Percentiles rank a stretch among this genome's conserved stretches.
Evolutionary conservation across 1,140 invertebrate genomes (phyloP).

Genomic region (Nasonia vitripennis): DNA sequence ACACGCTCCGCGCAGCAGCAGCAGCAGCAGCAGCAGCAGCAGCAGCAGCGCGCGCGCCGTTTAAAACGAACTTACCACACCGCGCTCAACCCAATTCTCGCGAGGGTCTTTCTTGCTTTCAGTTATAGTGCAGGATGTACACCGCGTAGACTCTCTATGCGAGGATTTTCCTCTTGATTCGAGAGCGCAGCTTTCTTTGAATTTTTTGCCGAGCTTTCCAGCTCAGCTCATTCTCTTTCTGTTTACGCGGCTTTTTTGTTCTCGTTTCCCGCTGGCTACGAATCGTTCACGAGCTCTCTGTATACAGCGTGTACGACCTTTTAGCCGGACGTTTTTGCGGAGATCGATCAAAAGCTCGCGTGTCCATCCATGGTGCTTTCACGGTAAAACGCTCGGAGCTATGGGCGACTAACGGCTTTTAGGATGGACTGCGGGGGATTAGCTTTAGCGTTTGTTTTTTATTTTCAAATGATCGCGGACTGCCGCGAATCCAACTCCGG

Average conservation of each 20-base stretch:
- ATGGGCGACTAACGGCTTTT: too few species aligned
- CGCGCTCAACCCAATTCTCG: not conserved
- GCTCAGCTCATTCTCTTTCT: not conserved
- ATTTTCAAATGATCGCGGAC: too few species aligned
- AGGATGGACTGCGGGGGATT: too few species aligned
- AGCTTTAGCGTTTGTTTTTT: too few species aligned
- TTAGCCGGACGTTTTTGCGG: not conserved
- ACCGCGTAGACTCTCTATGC: too few species aligned
- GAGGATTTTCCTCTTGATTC: not conserved
- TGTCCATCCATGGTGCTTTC: too few species aligned
- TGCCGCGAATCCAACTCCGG: too few species aligned
- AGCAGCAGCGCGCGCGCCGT: too few species aligned
- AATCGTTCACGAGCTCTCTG: too few species aligned
- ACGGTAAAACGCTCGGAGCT: too few species aligned
- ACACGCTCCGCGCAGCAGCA: not conserved
- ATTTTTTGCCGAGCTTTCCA: not conserved
- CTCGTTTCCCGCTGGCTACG: not conserved
- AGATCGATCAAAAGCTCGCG: not conserved
- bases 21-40: too few species aligned
- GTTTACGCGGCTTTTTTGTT: not conserved
- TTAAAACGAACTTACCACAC: not conserved
- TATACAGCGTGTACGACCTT: too few species aligned
- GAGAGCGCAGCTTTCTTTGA: not conserved
- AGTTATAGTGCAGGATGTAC: not conserved
- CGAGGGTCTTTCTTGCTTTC: slow-evolving; percentile 14